These are phyloP conservation scores for Melanophora roralis DNA, from an alignment of 2,888 invertebrate genomes.

Conservation along the genomic window DNA sequence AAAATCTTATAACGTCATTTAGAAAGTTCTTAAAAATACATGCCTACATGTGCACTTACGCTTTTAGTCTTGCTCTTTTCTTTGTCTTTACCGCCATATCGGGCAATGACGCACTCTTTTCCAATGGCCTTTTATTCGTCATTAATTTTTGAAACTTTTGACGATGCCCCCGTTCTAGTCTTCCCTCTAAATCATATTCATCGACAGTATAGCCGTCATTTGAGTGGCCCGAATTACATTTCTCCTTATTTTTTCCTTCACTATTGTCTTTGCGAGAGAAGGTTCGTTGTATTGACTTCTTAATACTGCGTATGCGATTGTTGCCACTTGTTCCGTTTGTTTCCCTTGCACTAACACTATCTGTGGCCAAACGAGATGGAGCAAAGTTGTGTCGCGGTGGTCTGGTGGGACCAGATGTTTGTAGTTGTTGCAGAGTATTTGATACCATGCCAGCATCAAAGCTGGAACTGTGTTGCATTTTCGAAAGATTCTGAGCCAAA, in stretches of 20 bases:
- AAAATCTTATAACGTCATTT: too few species aligned
- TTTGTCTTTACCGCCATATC: constrained; percentile 87
- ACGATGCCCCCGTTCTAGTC: constrained; percentile 56
- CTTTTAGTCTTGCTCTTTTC: constrained; percentile 83
- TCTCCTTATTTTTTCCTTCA: constrained; percentile 35
- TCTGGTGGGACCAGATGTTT: constrained; percentile 66
- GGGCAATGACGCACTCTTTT: constrained; percentile 90
- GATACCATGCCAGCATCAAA: constrained; percentile 63
- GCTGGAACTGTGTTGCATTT: constrained; percentile 67
- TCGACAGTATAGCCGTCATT: constrained; percentile 72
- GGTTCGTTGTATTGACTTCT: constrained; percentile 78
- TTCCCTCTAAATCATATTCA: constrained; percentile 57
- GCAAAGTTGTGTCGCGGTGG: constrained; percentile 69
- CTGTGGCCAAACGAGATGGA: constrained; percentile 66
- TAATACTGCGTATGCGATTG: constrained; percentile 75
- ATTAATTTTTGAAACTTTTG: constrained; percentile 67
- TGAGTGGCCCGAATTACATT: constrained; percentile 59
- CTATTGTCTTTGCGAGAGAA: constrained; percentile 77
- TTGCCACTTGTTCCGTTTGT: constrained; percentile 51
- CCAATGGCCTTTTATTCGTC: constrained; percentile 80
- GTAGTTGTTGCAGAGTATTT: constrained; percentile 44
- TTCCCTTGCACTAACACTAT: constrained; percentile 53
- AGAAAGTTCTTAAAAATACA: too few species aligned
- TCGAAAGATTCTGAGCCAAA: constrained; percentile 71
- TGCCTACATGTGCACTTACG: too few species aligned